Evolutionary conservation across 2,113 vertebrate genomes (phyloP).

Genomic region (Kryptolebias marmoratus): DNA sequence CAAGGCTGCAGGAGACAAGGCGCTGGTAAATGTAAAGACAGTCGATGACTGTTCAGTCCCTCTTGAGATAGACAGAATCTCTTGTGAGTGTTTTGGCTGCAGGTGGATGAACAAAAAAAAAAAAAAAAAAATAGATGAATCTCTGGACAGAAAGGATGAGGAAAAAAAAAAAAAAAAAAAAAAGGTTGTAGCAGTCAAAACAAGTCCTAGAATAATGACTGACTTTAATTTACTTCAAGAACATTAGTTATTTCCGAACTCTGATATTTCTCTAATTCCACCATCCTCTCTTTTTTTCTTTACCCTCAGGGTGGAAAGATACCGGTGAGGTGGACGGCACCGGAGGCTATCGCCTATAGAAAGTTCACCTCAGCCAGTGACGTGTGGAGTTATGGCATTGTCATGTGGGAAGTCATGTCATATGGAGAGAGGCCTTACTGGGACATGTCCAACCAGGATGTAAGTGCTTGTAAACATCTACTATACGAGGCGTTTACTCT

Average conservation of each 20-base stretch:
- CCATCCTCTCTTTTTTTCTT: not conserved
- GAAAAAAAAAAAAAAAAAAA: slow-evolving; percentile 4
- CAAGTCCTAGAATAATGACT: not conserved
- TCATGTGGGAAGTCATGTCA: slow-evolving; percentile 88
- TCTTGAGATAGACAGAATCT: slow-evolving; percentile 32
- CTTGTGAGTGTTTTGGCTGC: slow-evolving; percentile 21
- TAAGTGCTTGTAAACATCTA: slow-evolving; percentile 58
- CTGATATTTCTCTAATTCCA: not conserved
- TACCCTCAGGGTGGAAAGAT: slow-evolving; percentile 81
- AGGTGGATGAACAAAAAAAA: slow-evolving; percentile 19
- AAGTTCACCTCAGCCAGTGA: slow-evolving; percentile 86
- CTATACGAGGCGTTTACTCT: not conserved
- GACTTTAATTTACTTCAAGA: not conserved
- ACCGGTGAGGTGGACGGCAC: slow-evolving; percentile 84
- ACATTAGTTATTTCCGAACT: not conserved
- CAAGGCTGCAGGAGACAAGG: slow-evolving; percentile 48
- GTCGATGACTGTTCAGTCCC: slow-evolving; percentile 59
- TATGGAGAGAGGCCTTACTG: slow-evolving; percentile 85
- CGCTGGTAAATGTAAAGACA: slow-evolving; percentile 51
- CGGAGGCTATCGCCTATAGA: slow-evolving; percentile 83
- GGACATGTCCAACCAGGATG: slow-evolving; percentile 87
- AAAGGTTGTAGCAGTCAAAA: not conserved
- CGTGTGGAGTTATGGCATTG: slow-evolving; percentile 85
- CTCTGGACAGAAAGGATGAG: too few species aligned
- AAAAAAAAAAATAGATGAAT: not conserved